Base-by-base conservation (phyloP, 2,797 vertebrate genomes). In the Adelosebastes latens region DNA sequence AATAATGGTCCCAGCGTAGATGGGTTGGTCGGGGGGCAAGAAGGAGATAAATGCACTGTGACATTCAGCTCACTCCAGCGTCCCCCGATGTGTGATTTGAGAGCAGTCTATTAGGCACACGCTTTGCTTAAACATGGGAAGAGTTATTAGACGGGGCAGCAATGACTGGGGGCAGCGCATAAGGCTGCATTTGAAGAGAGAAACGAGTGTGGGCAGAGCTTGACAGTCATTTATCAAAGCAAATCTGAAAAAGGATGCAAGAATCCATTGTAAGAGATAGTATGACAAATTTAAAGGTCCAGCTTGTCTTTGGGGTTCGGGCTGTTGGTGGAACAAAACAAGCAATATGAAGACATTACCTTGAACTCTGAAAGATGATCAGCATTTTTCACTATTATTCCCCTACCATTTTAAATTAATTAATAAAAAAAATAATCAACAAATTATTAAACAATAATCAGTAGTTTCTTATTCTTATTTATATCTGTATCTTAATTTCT, bases 21-120 rank as follows among this genome's bases (percentile, higher is more conserved):
- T 86, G 85, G 87, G 83, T 78, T 82, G 89, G 89, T 88, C 63
- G 80, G 80, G 80, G 91, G 90, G 87, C 87, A 83, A 84, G 70
- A 64, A 86, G 87, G 77, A 93, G 91, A 94, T 92, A 93, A 93
- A 94, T 95, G 91, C 89, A 58, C 83, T 88, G 91, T 93, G 94
- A 94, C 94, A 93, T 89, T 88, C 87, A 77, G 83, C 89, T 91
- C 93, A 89, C 88, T 93, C 80, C 80, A 79, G 90, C 77, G 53
- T 93, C 86, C 92, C 92, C 88, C 52, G 52, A 92, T 85, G 92
- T 94, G 94, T 88, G 87, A 94, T 93, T 88, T 92, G 90, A 92
- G 91, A 94, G 89, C 87, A 88, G 91, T 92, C 93, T 93, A 93
- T 93, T 91, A 94, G 83, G 85, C 87, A 80, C 79, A 89, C 67